These are phyloP conservation scores for Holotrichia oblita DNA, from an alignment of 1,140 invertebrate genomes.

Conservation along the genomic window DNA sequence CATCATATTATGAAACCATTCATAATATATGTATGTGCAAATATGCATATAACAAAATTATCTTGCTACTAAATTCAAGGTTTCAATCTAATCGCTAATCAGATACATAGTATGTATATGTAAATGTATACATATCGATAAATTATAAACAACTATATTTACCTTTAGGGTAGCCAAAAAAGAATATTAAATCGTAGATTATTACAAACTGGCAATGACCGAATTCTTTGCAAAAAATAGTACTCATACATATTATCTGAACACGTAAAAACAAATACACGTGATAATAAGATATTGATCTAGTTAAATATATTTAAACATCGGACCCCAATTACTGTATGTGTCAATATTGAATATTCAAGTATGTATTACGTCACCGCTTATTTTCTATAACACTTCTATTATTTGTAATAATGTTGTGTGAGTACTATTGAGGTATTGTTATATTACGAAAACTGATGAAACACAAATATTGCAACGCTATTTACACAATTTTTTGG, in stretches of 20 bases:
- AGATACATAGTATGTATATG: neutral
- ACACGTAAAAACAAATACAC: neutral
- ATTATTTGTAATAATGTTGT: too few species aligned
- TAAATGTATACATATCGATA: neutral
- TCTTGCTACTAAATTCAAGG: too few species aligned
- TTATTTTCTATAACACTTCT: too few species aligned
- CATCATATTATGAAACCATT: too few species aligned
- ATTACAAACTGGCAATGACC: neutral
- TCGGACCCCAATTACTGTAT: neutral
- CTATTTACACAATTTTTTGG: too few species aligned
- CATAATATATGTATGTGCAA: too few species aligned
- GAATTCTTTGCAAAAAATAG: neutral
- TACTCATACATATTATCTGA: neutral
- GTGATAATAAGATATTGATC: constrained; percentile 3
- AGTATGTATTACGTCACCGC: neutral
- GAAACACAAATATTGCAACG: too few species aligned
- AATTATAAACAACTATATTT: neutral
- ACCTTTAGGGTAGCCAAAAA: neutral
- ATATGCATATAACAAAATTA: too few species aligned
- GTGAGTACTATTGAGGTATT: too few species aligned
- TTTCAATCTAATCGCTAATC: constrained; percentile 1
- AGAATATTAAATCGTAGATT: neutral
- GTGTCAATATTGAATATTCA: neutral
- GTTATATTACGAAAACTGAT: too few species aligned
- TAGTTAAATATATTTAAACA: neutral